These are phyloP conservation scores for Acanthosepion pharaonis DNA, from an alignment of 2,888 invertebrate species.

Conservation along the genomic window DNA sequence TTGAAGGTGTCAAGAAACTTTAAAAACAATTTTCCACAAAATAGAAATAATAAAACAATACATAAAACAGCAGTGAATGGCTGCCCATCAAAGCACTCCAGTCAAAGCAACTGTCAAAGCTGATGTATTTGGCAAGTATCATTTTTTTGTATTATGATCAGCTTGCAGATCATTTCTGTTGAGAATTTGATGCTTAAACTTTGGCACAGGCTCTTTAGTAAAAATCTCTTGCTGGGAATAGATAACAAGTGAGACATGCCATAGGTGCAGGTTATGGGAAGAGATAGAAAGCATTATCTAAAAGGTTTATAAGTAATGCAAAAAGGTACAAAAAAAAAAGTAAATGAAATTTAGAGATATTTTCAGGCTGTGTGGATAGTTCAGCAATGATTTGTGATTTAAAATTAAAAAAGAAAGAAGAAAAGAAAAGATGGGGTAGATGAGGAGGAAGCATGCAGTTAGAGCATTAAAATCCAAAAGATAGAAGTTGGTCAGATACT, in stretches of 20 bases:
- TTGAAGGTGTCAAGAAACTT: background rate
- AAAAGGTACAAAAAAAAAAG: background rate
- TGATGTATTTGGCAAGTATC: background rate
- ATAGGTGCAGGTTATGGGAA: background rate
- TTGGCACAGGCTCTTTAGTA: background rate
- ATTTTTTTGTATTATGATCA: background rate
- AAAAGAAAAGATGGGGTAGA: background rate
- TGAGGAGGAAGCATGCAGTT: background rate
- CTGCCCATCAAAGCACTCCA: background rate
- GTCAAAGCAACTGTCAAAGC: background rate
- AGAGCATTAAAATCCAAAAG: background rate
- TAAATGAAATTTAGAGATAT: background rate
- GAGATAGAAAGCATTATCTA: background rate
- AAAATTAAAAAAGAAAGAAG: background rate
- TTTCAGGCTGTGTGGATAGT: background rate
- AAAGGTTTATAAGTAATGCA: background rate
- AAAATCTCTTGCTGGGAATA: background rate
- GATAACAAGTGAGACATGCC: conserved; percentile 33
- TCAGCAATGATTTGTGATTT: background rate
- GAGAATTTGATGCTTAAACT: background rate
- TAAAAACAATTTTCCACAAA: background rate
- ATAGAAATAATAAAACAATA: background rate
- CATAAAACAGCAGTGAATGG: no score
- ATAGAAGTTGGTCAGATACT: background rate
- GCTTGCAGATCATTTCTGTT: background rate